A percentile compares a stretch with the other conserved stretches of the same genome.
Evolutionary conservation across 2,797 vertebrate genomes (phyloP).

Genomic region (Poliocrania exsul): DNA sequence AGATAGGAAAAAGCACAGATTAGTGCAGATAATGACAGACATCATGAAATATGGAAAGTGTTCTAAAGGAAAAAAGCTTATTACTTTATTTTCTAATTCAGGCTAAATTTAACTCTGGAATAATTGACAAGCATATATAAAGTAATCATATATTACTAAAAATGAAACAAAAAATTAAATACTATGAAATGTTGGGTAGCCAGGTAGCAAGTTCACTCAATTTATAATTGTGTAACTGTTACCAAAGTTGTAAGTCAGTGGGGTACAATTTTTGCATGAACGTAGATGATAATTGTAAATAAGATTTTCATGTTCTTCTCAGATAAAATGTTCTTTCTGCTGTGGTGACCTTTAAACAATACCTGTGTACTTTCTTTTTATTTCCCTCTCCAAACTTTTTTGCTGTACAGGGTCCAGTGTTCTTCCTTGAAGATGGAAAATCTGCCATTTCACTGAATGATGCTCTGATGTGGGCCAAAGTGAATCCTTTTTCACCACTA

Average conservation of each 20-base stretch:
- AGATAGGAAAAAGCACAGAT: not conserved
- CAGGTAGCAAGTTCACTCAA: not conserved
- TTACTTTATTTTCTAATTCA: not conserved
- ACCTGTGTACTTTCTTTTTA: not conserved
- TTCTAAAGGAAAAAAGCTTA: not conserved
- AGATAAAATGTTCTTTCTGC: not conserved
- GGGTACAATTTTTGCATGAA: not conserved
- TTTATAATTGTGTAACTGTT: not conserved
- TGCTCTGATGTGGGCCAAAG: slow-evolving; percentile 98
- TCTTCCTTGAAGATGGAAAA: slow-evolving; percentile 94
- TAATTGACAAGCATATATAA: not conserved
- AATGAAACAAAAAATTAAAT: not conserved
- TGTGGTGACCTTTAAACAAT: not conserved
- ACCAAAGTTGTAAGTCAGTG: not conserved
- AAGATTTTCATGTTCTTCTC: not conserved
- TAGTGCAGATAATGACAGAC: not conserved
- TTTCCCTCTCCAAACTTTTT: not conserved
- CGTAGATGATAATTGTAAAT: not conserved
- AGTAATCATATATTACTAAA: not conserved
- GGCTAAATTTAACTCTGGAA: not conserved
- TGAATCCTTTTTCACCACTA: slow-evolving; percentile 96
- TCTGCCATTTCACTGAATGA: slow-evolving; percentile 94
- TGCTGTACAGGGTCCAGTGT: slow-evolving; percentile 87
- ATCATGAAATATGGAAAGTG: not conserved
- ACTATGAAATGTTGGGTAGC: not conserved